phyloP scores from a whole-genome alignment of 2,888 invertebrate species.

The Auanema freiburgensis region DNA sequence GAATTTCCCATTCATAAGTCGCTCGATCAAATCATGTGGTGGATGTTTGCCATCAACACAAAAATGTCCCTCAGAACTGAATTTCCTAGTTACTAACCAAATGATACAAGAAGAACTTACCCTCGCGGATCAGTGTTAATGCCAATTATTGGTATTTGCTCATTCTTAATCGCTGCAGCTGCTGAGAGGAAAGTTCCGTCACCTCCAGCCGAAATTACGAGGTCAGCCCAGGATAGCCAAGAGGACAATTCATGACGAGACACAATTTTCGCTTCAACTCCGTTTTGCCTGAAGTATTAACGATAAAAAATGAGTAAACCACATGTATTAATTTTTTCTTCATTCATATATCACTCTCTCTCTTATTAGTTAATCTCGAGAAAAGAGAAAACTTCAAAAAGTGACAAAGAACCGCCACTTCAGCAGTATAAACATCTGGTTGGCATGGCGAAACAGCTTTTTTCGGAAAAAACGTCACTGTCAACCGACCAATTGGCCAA shows the following conservation, averaged over 20 bases:
- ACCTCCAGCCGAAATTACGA: constrained; percentile 62
- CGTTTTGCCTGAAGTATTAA: constrained; percentile 40
- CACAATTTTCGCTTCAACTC: constrained; percentile 41
- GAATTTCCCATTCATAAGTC: constrained; percentile 72
- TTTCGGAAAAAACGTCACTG: too few relatives aligned
- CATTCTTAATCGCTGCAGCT: constrained; percentile 48
- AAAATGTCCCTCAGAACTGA: constrained; percentile 59
- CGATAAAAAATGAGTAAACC: not conserved
- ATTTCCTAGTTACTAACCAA: not conserved
- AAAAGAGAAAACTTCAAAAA: not conserved
- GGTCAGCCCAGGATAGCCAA: constrained; percentile 43
- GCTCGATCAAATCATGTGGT: constrained; percentile 63
- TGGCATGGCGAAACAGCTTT: not conserved
- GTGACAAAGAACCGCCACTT: constrained; percentile 2
- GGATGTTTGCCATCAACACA: constrained; percentile 58
- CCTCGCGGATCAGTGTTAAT: constrained; percentile 62
- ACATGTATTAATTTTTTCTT: not conserved
- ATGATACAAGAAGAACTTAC: constrained; percentile 11
- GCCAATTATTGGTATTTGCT: constrained; percentile 57
- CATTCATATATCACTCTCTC: not conserved
- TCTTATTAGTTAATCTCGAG: not conserved
- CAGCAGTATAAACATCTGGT: constrained; percentile 1
- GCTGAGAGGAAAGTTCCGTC: constrained; percentile 63
- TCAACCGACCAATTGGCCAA: too few relatives aligned
- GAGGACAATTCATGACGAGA: constrained; percentile 35